These are phyloP conservation scores for Synchiropus splendidus DNA, from an alignment of 2,113 vertebrate species.

Conservation along the genomic window DNA sequence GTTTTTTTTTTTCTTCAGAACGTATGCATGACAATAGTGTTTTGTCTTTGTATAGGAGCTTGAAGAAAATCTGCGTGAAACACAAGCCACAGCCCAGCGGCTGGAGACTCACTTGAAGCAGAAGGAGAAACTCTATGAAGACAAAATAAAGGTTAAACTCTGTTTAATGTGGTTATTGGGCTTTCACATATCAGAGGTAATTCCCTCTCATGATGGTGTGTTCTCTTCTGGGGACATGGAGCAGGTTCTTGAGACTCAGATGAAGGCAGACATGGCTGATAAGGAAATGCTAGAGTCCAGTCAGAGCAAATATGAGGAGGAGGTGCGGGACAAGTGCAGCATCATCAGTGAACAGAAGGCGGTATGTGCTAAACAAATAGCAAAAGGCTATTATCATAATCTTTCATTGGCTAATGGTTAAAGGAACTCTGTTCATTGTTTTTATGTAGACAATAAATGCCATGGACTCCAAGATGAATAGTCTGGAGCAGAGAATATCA, in stretches of 20 bases:
- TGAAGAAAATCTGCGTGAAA: constrained; percentile 88
- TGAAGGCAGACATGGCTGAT: constrained; percentile 93
- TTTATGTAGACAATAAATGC: constrained; percentile 88
- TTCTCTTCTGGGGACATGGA: constrained; percentile 40
- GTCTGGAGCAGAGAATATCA: constrained; percentile 92
- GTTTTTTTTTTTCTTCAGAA: too few species aligned
- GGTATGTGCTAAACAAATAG: constrained; percentile 66
- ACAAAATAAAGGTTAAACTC: constrained; percentile 84
- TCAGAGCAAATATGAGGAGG: constrained; percentile 87
- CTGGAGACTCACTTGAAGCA: constrained; percentile 89
- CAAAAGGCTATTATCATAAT: constrained; percentile 32
- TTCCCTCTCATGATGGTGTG: constrained; percentile 2
- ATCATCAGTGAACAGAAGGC: constrained; percentile 94
- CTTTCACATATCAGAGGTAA: too few species aligned
- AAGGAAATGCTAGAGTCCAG: constrained; percentile 89
- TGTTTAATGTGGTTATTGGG: not conserved
- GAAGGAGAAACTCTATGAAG: constrained; percentile 92
- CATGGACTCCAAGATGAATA: constrained; percentile 97
- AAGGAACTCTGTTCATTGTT: not conserved
- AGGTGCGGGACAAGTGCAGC: constrained; percentile 87
- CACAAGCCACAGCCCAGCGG: constrained; percentile 81
- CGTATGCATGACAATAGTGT: not conserved
- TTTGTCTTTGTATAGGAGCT: constrained; percentile 72
- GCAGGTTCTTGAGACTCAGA: constrained; percentile 90
- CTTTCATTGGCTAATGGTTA: too few species aligned